Percentiles rank a stretch among this genome's conserved stretches.
Evolutionary conservation across 2,888 invertebrate genomes (phyloP).

Genomic region (Plutella xylostella): DNA sequence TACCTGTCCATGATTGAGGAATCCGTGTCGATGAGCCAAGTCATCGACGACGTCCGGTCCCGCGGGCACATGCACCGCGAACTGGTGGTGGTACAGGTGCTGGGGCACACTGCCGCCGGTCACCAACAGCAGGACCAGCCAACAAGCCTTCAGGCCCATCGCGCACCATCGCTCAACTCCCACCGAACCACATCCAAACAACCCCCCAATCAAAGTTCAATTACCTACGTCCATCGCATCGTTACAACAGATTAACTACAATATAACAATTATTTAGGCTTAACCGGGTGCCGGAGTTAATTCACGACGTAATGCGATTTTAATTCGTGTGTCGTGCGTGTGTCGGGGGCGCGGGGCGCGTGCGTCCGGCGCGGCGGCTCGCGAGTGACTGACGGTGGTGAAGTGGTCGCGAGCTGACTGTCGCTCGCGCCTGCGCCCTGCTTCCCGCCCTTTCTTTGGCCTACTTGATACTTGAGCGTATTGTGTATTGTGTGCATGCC

Average conservation of each 20-base stretch:
- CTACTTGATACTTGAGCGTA: slow-evolving; percentile 44
- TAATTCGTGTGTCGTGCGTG: slow-evolving; percentile 19
- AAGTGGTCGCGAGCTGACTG: slow-evolving; percentile 25
- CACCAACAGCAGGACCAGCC: slow-evolving; percentile 48
- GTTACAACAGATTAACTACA: neutral
- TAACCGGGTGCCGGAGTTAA: neutral
- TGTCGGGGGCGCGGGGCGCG: slow-evolving; percentile 12
- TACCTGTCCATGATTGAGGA: slow-evolving; percentile 63
- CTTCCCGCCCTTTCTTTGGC: slow-evolving; percentile 64
- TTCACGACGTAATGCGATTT: slow-evolving; percentile 21
- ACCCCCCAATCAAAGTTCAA: neutral
- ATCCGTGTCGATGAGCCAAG: slow-evolving; percentile 57
- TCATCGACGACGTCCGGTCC: slow-evolving; percentile 43
- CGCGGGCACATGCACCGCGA: slow-evolving; percentile 46
- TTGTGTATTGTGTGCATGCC: slow-evolving; percentile 53
- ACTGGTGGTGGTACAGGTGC: slow-evolving; percentile 54
- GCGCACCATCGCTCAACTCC: slow-evolving; percentile 58
- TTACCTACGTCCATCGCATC: neutral
- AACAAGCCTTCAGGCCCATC: slow-evolving; percentile 48
- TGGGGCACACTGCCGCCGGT: slow-evolving; percentile 51
- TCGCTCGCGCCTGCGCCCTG: slow-evolving; percentile 44
- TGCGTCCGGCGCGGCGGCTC: neutral
- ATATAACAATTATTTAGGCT: neutral
- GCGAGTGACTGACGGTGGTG: slow-evolving; percentile 22
- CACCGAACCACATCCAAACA: slow-evolving; percentile 24